Evolutionary conservation across 2,888 invertebrate genomes (phyloP).

Genomic region (Polyploca ridens): DNA sequence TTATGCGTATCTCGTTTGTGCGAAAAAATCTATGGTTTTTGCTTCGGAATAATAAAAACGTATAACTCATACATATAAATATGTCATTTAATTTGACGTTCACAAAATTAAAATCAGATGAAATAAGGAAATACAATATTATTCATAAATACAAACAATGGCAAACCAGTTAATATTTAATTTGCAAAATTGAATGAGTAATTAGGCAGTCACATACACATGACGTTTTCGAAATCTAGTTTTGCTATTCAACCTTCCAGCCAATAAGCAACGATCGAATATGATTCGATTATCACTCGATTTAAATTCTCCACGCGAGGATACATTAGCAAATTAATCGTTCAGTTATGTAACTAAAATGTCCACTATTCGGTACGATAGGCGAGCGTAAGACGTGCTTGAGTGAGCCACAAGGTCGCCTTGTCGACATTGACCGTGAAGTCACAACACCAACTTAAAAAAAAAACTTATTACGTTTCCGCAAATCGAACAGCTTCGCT

Average conservation of each 20-base stretch:
- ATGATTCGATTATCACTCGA: constrained; percentile 48
- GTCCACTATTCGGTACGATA: constrained; percentile 63
- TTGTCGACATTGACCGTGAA: constrained; percentile 82
- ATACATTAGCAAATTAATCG: constrained; percentile 69
- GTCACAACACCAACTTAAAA: constrained; percentile 66
- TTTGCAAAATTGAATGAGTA: not conserved
- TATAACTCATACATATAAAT: not conserved
- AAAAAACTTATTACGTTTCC: constrained; percentile 75
- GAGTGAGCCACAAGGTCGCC: constrained; percentile 73
- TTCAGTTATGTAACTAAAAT: constrained; percentile 67
- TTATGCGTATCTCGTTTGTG: not conserved
- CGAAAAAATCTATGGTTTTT: not conserved
- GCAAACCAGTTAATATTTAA: not conserved
- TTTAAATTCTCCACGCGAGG: constrained; percentile 52
- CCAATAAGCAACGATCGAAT: constrained; percentile 36
- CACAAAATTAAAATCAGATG: constrained; percentile 3
- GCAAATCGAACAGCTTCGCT: constrained; percentile 64
- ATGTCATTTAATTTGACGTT: not conserved
- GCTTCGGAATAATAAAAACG: not conserved
- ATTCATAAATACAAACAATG: not conserved
- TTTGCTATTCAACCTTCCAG: constrained; percentile 41
- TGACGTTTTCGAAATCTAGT: constrained; percentile 36
- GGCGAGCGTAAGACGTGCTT: constrained; percentile 64
- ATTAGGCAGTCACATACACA: constrained; percentile 24
- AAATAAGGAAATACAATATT: not conserved